Base-by-base conservation (phyloP, 2,888 invertebrate genomes). In the Falcaria lacertinaria region DNA sequence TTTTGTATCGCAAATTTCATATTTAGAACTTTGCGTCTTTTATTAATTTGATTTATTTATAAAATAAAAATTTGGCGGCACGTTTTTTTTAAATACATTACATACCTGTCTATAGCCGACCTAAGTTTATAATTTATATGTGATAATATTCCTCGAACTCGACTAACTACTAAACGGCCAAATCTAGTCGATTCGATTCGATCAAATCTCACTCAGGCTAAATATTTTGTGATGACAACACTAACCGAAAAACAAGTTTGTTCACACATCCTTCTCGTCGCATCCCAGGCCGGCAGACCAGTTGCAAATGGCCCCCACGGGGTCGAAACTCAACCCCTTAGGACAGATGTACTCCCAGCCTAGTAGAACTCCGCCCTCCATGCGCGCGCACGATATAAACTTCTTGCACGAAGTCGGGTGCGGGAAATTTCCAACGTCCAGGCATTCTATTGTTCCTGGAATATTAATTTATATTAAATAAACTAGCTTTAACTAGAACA, bases 301-400 rank as follows among this genome's bases (percentile, higher is more conserved):
- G 81, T 97, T 97, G 75, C 97, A 97, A 58, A 96, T 96, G 15
- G 96, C 96, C 3, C 96, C 97, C 1, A 96, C 93, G 0, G 96
- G 96, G 75, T 97, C 97, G 73, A 96, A 97, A 63, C 95, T 95
- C 2, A 97, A 89, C 25, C 94, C 94, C 60, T 93, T 93, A 0
- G 97, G 97, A 70, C 97, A 97, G 11, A 95, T 94, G 82, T 97
- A 97, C 64, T 96, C 96, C 93, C 96, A 97, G 6, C 96, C 96
- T 0, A 95, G 83, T 1, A 96, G 91, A 13, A 92, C 91, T 11
- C 94, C 94, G 64, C 92, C 93, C 55, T 96, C 95, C 89, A 95
- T 80, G 35, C 85, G 75, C 0, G 97, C 96, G 79, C 97, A 97
- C 15, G 95, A 96, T 62, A 97, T 96, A 77, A 97, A 97, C 80